Conservation (phyloP, 2,888 invertebrate species). For the Meteorus colon region DNA sequence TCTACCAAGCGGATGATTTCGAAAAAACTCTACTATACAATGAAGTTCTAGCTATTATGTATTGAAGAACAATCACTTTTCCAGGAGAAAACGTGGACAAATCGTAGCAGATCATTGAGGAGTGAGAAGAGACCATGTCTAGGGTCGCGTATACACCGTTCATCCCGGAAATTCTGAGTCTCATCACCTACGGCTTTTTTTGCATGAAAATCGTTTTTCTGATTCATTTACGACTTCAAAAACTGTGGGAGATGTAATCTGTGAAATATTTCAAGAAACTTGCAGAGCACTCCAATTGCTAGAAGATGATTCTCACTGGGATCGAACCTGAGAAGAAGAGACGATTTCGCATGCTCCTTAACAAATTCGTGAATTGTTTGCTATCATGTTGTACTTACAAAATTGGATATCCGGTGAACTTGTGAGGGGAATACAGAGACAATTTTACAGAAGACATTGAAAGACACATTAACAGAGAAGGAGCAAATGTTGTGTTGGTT, state of each 20-base stretch:
- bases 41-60: conserved; percentile 40
- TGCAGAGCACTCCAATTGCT: conserved; percentile 57
- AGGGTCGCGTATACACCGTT: conserved; percentile 54
- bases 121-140: conserved; percentile 42
- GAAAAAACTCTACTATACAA: conserved; percentile 63
- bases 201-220: too few species aligned
- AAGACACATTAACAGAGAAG: too few species aligned
- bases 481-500: too few species aligned
- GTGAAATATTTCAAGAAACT: too few species aligned
- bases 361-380: too few species aligned
- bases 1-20: conserved; percentile 63
- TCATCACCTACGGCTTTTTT: conserved; percentile 44
- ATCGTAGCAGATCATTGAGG: conserved; percentile 5
- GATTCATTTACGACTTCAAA: too few species aligned
- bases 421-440: too few species aligned
- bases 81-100: conserved; percentile 29
- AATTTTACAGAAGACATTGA: too few species aligned
- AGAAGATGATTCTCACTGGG: conserved; percentile 66
- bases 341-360: not conserved
- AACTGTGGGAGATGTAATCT: too few species aligned
- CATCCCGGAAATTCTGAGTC: conserved; percentile 49
- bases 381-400: too few species aligned
- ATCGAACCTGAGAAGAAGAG: conserved; percentile 24
- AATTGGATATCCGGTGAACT: too few species aligned
- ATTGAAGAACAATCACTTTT: conserved; percentile 21